These are phyloP conservation scores for Salvelinus sp. DNA, from an alignment of 2,113 vertebrate genomes.

Conservation along the genomic window DNA sequence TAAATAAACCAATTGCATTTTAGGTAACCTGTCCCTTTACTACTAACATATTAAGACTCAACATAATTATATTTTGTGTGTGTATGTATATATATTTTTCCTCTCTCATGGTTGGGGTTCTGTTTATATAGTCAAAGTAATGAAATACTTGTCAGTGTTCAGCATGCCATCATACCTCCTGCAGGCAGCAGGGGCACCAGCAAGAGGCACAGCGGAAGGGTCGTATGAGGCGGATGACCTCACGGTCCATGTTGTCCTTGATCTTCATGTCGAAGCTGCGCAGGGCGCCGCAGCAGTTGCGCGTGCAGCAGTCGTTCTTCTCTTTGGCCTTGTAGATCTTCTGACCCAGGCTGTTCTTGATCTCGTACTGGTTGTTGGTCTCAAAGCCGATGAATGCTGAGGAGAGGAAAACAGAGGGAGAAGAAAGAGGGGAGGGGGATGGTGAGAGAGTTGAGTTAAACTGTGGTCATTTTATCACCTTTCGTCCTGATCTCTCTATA, in stretches of 20 bases:
- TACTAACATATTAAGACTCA: no score
- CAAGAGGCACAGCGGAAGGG: constrained; percentile 84
- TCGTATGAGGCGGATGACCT: constrained; percentile 84
- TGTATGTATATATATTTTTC: rapidly evolving
- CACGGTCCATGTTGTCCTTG: constrained; percentile 77
- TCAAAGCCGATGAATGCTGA: constrained; percentile 83
- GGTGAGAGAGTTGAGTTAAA: background rate
- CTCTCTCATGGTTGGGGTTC: no score
- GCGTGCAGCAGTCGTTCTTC: constrained; percentile 84
- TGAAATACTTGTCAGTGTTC: background rate
- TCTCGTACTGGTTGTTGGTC: constrained; percentile 83
- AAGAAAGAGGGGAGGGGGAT: background rate
- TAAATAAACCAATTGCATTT: no score
- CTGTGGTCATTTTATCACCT: no score
- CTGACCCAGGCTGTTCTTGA: constrained; percentile 84
- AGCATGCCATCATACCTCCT: constrained; percentile 76
- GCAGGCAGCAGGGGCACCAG: constrained; percentile 86
- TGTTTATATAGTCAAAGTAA: no score
- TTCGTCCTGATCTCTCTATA: background rate
- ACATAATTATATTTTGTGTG: no score
- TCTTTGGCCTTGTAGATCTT: constrained; percentile 85
- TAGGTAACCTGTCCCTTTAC: no score
- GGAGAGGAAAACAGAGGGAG: background rate
- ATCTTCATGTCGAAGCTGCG: constrained; percentile 86
- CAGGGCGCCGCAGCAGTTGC: constrained; percentile 85